phyloP scores from a whole-genome alignment of 1,140 invertebrate genomes.

The Eriocheir sinensis region DNA sequence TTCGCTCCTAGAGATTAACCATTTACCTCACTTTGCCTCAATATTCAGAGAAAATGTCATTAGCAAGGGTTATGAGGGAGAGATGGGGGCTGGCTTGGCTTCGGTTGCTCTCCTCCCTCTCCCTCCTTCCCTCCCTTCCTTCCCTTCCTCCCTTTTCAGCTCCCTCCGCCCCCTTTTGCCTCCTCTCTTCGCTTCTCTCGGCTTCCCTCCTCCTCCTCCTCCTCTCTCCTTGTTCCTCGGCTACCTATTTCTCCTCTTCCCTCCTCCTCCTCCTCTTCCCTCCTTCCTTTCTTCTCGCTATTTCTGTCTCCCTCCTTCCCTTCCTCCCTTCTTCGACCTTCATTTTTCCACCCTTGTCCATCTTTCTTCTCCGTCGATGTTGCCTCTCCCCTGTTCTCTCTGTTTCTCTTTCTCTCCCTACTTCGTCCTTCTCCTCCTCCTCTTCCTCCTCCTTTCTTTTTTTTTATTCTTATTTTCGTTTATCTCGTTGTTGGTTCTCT shows the following conservation, averaged over 20 bases:
- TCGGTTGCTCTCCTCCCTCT: no score
- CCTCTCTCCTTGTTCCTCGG: not conserved
- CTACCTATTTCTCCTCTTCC: no score
- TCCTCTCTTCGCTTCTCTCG: not conserved
- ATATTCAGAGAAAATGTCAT: constrained; percentile 8
- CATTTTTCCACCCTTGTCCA: not conserved
- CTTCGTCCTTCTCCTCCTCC: not conserved
- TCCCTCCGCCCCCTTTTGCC: not conserved
- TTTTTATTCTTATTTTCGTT: no score
- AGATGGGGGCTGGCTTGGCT: not conserved
- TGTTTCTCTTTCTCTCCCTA: not conserved
- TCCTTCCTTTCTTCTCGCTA: not conserved
- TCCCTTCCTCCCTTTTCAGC: not conserved
- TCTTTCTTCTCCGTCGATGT: not conserved
- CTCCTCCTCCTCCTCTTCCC: not conserved
- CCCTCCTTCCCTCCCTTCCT: not conserved
- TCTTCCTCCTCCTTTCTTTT: not conserved
- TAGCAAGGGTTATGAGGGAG: constrained; percentile 19
- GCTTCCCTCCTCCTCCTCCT: not conserved
- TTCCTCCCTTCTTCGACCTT: not conserved
- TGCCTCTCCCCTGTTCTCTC: no score
- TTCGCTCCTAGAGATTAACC: constrained; percentile 5
- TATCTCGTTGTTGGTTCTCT: no score
- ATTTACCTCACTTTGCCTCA: constrained; percentile 16
- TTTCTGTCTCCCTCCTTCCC: not conserved